These are phyloP conservation scores for Forficula auricularia DNA, from an alignment of 1,140 invertebrate genomes.

Conservation along the genomic window DNA sequence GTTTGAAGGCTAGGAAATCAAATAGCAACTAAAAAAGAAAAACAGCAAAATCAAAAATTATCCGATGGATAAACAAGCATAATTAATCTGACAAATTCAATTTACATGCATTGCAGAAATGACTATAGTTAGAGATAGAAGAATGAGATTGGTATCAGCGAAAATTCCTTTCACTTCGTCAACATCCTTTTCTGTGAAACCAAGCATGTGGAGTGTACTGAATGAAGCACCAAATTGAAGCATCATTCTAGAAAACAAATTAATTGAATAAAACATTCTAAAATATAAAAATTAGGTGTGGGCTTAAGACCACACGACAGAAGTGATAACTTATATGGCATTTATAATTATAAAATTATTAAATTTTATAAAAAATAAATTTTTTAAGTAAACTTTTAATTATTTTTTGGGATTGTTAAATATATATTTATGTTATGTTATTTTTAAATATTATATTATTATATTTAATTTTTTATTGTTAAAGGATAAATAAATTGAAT, in stretches of 20 bases:
- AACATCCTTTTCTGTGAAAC: slow-evolving; percentile 83
- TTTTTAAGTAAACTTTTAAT: neutral
- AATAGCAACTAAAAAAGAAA: slow-evolving; percentile 68
- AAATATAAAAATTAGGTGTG: slow-evolving; percentile 1
- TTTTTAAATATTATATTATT: too few relatives aligned
- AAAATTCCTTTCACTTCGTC: slow-evolving; percentile 96
- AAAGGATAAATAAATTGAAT: too few relatives aligned
- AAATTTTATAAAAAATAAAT: neutral
- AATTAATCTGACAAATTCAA: too few relatives aligned
- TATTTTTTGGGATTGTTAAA: neutral
- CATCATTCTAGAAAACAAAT: slow-evolving; percentile 33
- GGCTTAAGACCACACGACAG: too few relatives aligned
- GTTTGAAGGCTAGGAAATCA: slow-evolving; percentile 95
- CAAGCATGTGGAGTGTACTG: slow-evolving; percentile 47
- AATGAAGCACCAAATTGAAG: slow-evolving; percentile 66
- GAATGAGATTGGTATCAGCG: slow-evolving; percentile 84
- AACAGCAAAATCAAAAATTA: too few relatives aligned
- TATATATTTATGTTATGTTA: too few relatives aligned
- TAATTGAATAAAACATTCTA: neutral
- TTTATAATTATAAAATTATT: neutral
- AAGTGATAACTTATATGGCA: neutral
- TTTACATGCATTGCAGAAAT: slow-evolving; percentile 87
- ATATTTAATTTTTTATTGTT: too few relatives aligned
- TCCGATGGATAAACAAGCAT: too few relatives aligned
- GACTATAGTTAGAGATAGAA: slow-evolving; percentile 80